Conservation (phyloP, 1,140 invertebrate species). For the Epicauta chinensis region DNA sequence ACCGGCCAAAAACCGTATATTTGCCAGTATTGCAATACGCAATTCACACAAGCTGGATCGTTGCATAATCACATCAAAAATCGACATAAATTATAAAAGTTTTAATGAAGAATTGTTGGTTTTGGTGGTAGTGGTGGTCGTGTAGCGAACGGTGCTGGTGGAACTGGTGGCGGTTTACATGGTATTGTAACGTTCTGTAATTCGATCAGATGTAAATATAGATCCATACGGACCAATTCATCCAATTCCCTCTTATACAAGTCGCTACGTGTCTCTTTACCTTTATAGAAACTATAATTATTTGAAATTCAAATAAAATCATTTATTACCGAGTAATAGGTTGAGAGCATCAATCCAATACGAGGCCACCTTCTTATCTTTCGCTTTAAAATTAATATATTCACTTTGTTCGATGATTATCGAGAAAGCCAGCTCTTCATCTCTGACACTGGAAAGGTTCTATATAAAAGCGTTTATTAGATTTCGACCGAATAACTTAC, state of each 20-base stretch:
- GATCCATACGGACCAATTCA: conserved; percentile 33
- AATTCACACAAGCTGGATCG: conserved; percentile 17
- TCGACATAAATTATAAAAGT: conserved; percentile 3
- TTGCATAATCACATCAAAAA: conserved; percentile 13
- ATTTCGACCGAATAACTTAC: conserved; percentile 13
- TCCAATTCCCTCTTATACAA: conserved; percentile 33
- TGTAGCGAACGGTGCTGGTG: conserved; percentile 20
- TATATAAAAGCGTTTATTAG: background rate
- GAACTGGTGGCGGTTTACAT: conserved; percentile 30
- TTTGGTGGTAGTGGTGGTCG: conserved; percentile 26
- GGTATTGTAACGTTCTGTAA: conserved; percentile 36
- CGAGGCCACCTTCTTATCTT: conserved; percentile 26
- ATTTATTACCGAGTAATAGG: conserved; percentile 26
- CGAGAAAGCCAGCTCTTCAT: conserved; percentile 24
- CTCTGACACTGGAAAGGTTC: conserved; percentile 21
- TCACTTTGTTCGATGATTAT: conserved; percentile 27
- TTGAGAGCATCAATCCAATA: conserved; percentile 35
- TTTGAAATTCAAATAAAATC: background rate
- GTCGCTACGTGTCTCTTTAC: conserved; percentile 24
- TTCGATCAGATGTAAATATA: conserved; percentile 34
- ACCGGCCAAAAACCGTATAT: conserved; percentile 24
- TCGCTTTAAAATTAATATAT: conserved; percentile 28
- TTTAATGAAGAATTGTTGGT: conserved; percentile 2
- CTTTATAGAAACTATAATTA: conserved; percentile 20
- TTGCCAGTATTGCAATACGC: conserved; percentile 23